A percentile compares a stretch with the other conserved stretches of the same genome.
These are phyloP conservation scores for Cuniculus paca DNA, from an alignment of 2,797 vertebrate species.

Conservation along the genomic window DNA sequence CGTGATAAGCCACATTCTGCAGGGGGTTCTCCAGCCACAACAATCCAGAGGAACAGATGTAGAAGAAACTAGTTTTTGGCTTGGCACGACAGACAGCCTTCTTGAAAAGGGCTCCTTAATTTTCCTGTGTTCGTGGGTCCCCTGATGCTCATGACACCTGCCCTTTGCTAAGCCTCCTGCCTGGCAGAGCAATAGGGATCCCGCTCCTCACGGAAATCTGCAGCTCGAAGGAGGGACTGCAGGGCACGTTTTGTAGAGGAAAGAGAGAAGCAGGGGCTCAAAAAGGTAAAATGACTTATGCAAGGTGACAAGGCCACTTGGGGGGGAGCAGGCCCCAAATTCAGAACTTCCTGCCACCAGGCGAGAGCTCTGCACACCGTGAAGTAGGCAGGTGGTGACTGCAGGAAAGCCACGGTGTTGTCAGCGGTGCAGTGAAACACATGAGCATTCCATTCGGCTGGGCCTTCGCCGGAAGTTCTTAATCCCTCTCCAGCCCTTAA, in stretches of 20 bases:
- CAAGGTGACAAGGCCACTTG: not conserved
- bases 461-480: not conserved
- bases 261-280: not conserved
- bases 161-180: not conserved
- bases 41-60: not conserved
- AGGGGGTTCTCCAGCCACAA: not conserved
- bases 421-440: not conserved
- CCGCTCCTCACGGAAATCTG: not conserved
- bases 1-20: not conserved
- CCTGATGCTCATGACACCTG: not conserved
- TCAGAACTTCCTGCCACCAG: not conserved
- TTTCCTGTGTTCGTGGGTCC: not conserved
- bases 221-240: not conserved
- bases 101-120: not conserved
- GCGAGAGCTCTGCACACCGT: not conserved
- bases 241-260: not conserved
- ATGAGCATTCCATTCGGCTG: not conserved
- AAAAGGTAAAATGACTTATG: not conserved
- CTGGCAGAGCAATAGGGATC: not conserved
- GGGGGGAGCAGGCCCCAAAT: not conserved
- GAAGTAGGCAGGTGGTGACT: not conserved
- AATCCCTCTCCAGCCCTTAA: not conserved
- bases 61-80: not conserved
- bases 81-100: not conserved
- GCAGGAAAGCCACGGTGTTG: not conserved